Conservation (phyloP, 2,113 vertebrate species). For the Phrynocephalus versicolor region DNA sequence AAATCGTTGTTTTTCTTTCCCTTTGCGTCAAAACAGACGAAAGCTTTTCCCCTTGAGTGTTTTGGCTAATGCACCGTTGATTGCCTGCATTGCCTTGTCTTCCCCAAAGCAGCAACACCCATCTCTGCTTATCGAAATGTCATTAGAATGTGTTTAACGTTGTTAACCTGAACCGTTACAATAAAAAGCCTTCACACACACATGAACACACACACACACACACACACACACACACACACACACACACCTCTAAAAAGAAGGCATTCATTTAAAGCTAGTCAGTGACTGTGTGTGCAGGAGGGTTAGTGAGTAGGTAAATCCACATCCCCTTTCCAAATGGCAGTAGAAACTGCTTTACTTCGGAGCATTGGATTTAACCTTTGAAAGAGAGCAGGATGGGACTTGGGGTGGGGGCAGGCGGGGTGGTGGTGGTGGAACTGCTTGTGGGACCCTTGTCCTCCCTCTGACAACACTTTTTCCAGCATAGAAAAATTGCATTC, state of each 20-base stretch:
- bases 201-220: too few relatives aligned
- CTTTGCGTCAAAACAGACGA: not conserved
- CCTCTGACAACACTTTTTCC: too few relatives aligned
- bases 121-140: constrained; percentile 56
- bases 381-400: not conserved
- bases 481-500: too few relatives aligned
- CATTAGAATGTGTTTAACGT: constrained; percentile 60
- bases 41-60: not conserved
- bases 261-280: constrained; percentile 15
- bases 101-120: constrained; percentile 39
- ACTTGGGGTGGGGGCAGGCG: too few relatives aligned
- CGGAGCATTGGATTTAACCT: not conserved
- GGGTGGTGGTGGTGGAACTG: too few relatives aligned
- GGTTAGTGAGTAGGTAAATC: not conserved
- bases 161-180: constrained; percentile 44
- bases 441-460: too few relatives aligned
- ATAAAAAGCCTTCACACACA: constrained; percentile 41
- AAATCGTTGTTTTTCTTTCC: not conserved
- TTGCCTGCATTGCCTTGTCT: constrained; percentile 42
- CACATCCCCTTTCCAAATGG: not conserved
- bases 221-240: too few relatives aligned
- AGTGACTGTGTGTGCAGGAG: not conserved
- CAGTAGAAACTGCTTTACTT: not conserved
- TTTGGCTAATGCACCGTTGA: constrained; percentile 31
- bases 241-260: not conserved